Percentiles rank a stretch among this genome's conserved stretches.
phyloP scores from a whole-genome alignment of 2,888 invertebrate genomes.

The Torymus texanus region DNA sequence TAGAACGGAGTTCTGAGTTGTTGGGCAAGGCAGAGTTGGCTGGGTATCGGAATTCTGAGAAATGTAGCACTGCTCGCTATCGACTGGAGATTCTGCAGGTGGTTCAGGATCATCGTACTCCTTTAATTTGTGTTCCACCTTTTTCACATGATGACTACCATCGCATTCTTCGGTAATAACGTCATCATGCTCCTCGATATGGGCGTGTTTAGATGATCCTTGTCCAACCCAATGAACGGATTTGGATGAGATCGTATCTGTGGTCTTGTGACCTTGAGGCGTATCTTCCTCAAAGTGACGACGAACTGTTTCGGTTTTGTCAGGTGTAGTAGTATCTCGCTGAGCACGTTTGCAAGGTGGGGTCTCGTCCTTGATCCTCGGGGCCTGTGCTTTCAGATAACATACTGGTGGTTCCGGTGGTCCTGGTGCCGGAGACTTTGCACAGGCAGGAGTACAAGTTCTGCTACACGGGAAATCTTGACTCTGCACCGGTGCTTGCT shows the following conservation, averaged over 20 bases:
- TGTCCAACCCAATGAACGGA: conserved; percentile 74
- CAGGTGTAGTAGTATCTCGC: conserved; percentile 58
- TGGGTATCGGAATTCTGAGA: conserved; percentile 61
- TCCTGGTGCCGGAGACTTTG: conserved; percentile 83
- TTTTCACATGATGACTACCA: conserved; percentile 58
- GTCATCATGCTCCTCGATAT: conserved; percentile 71
- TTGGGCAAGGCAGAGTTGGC: conserved; percentile 66
- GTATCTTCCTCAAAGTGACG: conserved; percentile 73
- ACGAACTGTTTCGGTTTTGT: conserved; percentile 68
- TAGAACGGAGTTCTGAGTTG: conserved; percentile 59
- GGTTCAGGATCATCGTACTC: conserved; percentile 63
- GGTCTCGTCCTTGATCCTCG: conserved; percentile 78
- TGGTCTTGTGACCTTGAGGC: conserved; percentile 68
- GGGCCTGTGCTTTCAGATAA: conserved; percentile 79
- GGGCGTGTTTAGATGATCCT: conserved; percentile 57
- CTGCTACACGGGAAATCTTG: conserved; percentile 67
- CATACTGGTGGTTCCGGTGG: conserved; percentile 77
- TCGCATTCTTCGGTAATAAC: conserved; percentile 63
- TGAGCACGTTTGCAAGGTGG: conserved; percentile 67
- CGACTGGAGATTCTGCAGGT: conserved; percentile 31
- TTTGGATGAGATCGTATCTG: conserved; percentile 71
- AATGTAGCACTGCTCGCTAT: conserved; percentile 63
- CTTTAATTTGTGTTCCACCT: conserved; percentile 62
- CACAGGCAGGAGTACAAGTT: conserved; percentile 74
- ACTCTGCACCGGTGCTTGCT: conserved; percentile 66